These are phyloP conservation scores for Drosophila mettleri DNA, from an alignment of 2,888 invertebrate genomes.

Conservation along the genomic window DNA sequence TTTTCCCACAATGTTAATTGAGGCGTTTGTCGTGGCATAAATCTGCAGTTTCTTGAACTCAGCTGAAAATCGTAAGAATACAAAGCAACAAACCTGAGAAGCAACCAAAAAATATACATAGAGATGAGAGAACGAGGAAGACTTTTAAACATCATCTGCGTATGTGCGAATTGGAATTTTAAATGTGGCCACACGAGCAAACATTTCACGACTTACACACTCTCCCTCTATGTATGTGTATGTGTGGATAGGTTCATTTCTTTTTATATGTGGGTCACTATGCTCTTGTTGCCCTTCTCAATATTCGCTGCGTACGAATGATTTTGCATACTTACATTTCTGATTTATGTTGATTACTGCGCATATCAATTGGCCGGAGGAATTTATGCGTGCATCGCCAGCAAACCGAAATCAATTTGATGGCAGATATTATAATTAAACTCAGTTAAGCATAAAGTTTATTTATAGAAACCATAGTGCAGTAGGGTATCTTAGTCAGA, in stretches of 20 bases:
- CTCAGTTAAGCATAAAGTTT: neutral
- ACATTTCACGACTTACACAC: constrained; percentile 22
- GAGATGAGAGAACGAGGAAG: constrained; percentile 1
- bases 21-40: constrained; percentile 37
- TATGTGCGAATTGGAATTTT: constrained; percentile 60
- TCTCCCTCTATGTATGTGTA: constrained; percentile 1
- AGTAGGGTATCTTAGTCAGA: too few species aligned
- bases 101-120: constrained; percentile 16
- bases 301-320: constrained; percentile 4
- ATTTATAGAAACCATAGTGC: neutral
- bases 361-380: constrained; percentile 20
- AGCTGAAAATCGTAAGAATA: neutral
- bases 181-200: constrained; percentile 47
- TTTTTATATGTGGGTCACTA: constrained; percentile 59
- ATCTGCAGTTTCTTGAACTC: constrained; percentile 59
- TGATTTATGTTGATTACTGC: constrained; percentile 43
- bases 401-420: constrained; percentile 5
- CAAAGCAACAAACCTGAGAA: neutral
- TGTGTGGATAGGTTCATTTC: neutral
- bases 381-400: constrained; percentile 42
- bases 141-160: constrained; percentile 3
- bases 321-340: constrained; percentile 33
- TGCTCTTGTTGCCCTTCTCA: constrained; percentile 38
- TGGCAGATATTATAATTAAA: constrained; percentile 17
- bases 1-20: constrained; percentile 60